Evolutionary conservation across 2,113 vertebrate genomes (phyloP).

Genomic region (Capra hircus): DNA sequence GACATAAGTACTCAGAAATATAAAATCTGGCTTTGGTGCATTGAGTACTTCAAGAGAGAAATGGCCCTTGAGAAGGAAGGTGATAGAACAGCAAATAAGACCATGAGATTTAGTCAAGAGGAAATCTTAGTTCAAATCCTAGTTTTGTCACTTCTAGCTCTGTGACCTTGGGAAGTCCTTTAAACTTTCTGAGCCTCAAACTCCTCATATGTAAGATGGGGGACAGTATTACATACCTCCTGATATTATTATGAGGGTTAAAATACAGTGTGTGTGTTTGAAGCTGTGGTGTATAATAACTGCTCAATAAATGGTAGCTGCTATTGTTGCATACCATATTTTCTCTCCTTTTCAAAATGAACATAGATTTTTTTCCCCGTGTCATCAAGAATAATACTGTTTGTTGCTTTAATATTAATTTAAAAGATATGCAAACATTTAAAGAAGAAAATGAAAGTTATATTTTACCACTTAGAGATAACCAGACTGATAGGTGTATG

Average conservation of each 20-base stretch:
- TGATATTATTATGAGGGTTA: not conserved
- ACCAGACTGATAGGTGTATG: not conserved
- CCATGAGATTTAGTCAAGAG: not conserved
- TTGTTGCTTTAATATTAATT: slow-evolving; percentile 29
- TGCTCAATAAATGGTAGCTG: slow-evolving; percentile 5
- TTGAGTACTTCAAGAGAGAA: slow-evolving; percentile 1
- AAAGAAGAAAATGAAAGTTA: slow-evolving; percentile 6
- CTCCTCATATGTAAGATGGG: not conserved
- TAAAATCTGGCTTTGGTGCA: not conserved
- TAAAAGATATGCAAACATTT: not conserved
- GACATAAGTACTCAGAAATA: not conserved
- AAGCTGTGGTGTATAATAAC: not conserved
- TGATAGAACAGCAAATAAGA: not conserved
- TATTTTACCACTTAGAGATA: not conserved
- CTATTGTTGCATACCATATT: not conserved
- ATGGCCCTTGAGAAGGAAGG: not conserved
- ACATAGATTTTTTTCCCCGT: not conserved
- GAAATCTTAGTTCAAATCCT: not conserved
- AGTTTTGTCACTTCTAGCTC: not conserved
- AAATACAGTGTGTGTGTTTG: not conserved
- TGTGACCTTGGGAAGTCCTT: not conserved
- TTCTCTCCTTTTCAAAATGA: slow-evolving; percentile 21
- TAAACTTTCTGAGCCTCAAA: slow-evolving; percentile 4
- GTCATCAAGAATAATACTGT: not conserved
- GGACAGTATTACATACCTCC: not conserved